Conservation (phyloP, 2,797 vertebrate species). For the Periparus ater region DNA sequence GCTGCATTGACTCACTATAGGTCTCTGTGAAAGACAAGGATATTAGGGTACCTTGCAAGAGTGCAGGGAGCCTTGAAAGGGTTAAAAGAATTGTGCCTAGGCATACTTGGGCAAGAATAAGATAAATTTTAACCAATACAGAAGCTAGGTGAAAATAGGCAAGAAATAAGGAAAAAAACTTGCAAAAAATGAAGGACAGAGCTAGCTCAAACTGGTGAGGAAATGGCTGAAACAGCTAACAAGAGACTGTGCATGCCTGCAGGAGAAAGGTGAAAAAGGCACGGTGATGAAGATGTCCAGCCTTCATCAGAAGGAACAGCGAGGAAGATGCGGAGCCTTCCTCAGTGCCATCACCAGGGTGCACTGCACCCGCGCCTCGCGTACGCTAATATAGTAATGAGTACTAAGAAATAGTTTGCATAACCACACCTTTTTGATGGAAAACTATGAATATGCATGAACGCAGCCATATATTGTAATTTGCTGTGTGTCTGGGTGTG, state of each 20-base stretch:
- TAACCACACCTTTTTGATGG: neutral
- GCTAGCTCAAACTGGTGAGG: no score
- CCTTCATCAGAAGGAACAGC: neutral
- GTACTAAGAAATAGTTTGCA: neutral
- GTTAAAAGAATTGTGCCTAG: neutral
- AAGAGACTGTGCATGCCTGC: neutral
- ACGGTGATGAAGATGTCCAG: neutral
- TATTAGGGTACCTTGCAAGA: neutral
- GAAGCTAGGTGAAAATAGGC: neutral
- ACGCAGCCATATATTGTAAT: no score
- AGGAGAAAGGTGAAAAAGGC: neutral
- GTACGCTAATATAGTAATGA: no score
- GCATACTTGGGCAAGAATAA: neutral
- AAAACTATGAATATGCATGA: neutral
- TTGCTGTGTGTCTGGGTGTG: no score
- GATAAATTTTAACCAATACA: neutral
- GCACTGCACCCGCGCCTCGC: rapidly evolving
- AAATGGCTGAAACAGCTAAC: neutral
- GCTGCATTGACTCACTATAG: neutral
- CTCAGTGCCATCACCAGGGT: neutral
- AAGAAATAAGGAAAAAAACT: neutral
- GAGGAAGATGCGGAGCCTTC: neutral
- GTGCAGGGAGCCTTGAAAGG: neutral
- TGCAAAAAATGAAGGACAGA: neutral
- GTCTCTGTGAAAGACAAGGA: neutral